Evolutionary conservation across 2,888 invertebrate species (phyloP).

Genomic region (Pachliopta kotzebuea): DNA sequence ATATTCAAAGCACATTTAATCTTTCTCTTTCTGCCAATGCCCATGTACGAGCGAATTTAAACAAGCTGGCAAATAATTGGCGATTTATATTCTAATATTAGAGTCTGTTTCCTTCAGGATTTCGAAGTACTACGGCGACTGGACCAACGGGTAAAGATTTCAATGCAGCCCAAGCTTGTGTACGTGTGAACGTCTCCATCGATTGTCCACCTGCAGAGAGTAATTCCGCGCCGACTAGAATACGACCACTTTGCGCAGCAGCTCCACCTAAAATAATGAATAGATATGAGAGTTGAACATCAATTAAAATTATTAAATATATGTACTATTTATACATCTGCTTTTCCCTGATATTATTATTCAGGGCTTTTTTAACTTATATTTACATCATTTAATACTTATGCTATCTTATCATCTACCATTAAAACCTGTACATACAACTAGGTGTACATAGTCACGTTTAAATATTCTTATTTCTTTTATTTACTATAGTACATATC

Average conservation of each 20-base stretch:
- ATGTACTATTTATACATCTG: too few relatives aligned
- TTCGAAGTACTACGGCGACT: slow-evolving; percentile 81
- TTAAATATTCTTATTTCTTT: too few relatives aligned
- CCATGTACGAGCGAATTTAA: background rate
- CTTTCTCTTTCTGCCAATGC: background rate
- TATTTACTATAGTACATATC: too few relatives aligned
- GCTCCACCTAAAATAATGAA: slow-evolving; percentile 84
- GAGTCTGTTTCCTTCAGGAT: slow-evolving; percentile 46
- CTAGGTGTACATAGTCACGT: too few relatives aligned
- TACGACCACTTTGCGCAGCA: slow-evolving; percentile 91
- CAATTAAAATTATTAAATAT: background rate
- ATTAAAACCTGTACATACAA: too few relatives aligned
- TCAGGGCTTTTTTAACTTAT: too few relatives aligned
- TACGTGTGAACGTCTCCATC: slow-evolving; percentile 92
- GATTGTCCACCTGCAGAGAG: slow-evolving; percentile 90
- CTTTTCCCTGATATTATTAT: too few relatives aligned
- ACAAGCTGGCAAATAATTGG: background rate
- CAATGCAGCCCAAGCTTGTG: slow-evolving; percentile 96
- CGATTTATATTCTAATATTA: slow-evolving; percentile 27
- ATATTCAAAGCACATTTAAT: background rate
- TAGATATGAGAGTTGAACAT: background rate
- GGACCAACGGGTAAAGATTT: slow-evolving; percentile 93
- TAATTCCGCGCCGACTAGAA: slow-evolving; percentile 93
- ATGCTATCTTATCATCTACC: too few relatives aligned
- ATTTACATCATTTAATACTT: too few relatives aligned